These are phyloP conservation scores for Pycnonotus jocosus DNA, from an alignment of 2,113 vertebrate species.

Conservation along the genomic window DNA sequence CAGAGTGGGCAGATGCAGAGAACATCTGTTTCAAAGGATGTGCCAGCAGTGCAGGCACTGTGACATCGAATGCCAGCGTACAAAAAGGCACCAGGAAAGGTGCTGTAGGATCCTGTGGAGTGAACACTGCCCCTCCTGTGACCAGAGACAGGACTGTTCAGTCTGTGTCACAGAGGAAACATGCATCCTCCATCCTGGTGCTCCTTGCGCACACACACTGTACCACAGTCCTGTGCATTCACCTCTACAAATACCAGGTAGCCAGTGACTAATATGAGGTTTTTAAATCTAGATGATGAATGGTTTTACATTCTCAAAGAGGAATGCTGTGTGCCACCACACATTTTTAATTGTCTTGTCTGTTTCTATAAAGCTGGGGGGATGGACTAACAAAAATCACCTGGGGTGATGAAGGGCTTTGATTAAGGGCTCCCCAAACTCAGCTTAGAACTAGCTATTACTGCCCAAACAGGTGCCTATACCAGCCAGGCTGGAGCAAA, in stretches of 20 bases:
- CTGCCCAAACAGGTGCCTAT: not conserved
- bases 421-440: not conserved
- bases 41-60: not conserved
- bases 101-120: not conserved
- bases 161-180: not conserved
- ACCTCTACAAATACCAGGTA: not conserved
- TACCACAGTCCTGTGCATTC: not conserved
- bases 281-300: not conserved
- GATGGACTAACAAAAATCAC: not conserved
- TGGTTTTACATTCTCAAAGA: not conserved
- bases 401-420: not conserved
- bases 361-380: not conserved
- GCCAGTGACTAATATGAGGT: not conserved
- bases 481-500: not conserved
- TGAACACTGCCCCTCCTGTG: not conserved
- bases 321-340: rapidly evolving
- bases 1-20: not conserved
- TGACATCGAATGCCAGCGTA: not conserved
- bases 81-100: not conserved
- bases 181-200: not conserved
- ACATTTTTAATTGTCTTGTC: not conserved
- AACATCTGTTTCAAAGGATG: not conserved
- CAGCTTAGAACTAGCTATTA: not conserved
- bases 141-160: not conserved
- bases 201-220: not conserved